phyloP scores from a whole-genome alignment of 1,140 invertebrate genomes.

The Papilio polyxenes region DNA sequence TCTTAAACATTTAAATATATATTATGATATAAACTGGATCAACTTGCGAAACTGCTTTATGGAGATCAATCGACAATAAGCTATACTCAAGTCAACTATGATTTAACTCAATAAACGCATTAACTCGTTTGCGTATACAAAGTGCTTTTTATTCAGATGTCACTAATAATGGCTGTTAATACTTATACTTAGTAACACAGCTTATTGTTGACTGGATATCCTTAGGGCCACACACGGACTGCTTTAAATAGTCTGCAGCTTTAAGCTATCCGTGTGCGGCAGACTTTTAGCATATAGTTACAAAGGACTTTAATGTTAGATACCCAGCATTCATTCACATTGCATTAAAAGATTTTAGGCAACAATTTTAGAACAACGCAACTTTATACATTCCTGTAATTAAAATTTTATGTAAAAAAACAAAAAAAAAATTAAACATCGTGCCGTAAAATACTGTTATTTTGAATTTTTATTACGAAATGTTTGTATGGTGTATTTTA shows the following conservation, averaged over 20 bases:
- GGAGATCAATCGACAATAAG: background rate
- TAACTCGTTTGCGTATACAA: too few species aligned
- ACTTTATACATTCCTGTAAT: background rate
- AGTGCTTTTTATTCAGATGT: background rate
- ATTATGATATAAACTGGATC: slow-evolving; percentile 18
- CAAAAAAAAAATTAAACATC: background rate
- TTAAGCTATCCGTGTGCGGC: background rate
- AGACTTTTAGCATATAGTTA: background rate
- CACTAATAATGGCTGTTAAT: background rate
- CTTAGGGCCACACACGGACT: background rate
- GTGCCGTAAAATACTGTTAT: background rate
- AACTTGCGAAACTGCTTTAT: background rate
- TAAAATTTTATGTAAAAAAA: background rate
- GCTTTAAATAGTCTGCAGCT: background rate
- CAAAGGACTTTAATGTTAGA: background rate
- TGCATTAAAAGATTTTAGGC: background rate
- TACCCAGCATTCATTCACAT: background rate
- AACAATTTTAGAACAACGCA: background rate
- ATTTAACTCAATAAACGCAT: too few species aligned
- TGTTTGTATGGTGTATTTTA: background rate
- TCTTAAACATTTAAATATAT: background rate
- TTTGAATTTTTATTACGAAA: background rate
- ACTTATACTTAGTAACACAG: background rate
- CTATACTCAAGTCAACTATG: background rate
- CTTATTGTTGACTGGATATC: background rate